phyloP scores from a whole-genome alignment of 2,797 vertebrate genomes.

The Phoeniculus purpureus region DNA sequence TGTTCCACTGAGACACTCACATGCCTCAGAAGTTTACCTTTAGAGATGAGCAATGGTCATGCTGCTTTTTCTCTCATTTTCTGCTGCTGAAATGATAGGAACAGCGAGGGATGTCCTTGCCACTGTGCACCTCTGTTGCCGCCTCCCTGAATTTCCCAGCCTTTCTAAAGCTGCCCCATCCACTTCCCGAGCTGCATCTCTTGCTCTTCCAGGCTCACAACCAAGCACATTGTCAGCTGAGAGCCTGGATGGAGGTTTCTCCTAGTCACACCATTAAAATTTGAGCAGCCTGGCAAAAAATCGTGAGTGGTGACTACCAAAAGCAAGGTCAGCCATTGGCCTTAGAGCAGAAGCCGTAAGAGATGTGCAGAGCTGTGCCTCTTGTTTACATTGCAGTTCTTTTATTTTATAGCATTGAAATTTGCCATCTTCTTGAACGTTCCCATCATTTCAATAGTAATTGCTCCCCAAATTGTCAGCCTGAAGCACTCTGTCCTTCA shows the following conservation, averaged over 20 bases:
- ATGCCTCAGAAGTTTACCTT: background rate
- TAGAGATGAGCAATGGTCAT: background rate
- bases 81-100: background rate
- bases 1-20: background rate
- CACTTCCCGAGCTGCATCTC: background rate
- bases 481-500: background rate
- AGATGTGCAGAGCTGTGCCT: background rate
- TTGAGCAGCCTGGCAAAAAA: background rate
- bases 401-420: background rate
- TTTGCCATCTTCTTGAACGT: background rate
- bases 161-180: background rate
- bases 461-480: background rate
- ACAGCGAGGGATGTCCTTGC: background rate
- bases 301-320: background rate
- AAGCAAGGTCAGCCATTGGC: background rate
- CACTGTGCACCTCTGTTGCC: background rate
- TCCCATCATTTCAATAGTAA: background rate
- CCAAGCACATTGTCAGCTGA: background rate
- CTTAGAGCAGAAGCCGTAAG: background rate
- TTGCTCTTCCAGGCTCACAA: background rate
- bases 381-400: background rate
- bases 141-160: background rate
- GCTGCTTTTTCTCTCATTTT: background rate
- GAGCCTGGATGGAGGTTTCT: background rate
- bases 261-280: background rate